Percentiles rank a stretch among this genome's conserved stretches.
phyloP scores from a whole-genome alignment of 2,888 invertebrate species.

The Camponotus fellah region DNA sequence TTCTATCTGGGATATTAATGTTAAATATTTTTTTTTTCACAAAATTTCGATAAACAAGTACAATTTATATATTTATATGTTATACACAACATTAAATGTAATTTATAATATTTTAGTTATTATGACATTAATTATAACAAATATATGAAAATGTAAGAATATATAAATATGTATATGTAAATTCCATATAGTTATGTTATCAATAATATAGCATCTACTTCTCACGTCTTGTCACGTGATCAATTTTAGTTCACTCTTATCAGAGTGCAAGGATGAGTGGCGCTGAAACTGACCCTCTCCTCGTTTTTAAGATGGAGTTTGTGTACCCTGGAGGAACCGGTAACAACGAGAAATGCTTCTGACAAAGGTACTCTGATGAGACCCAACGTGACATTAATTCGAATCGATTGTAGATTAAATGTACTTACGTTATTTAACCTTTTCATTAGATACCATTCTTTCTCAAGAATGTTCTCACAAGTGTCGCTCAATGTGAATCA shows the following conservation, averaged over 20 bases:
- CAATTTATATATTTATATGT: background rate
- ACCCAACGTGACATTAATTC: background rate
- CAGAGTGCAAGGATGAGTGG: background rate
- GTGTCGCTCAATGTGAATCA: constrained; percentile 5
- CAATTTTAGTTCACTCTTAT: background rate
- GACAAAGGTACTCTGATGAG: constrained; percentile 39
- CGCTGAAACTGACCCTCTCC: background rate
- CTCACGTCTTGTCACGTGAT: background rate
- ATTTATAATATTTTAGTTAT: background rate
- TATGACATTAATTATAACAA: background rate
- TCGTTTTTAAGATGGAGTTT: background rate
- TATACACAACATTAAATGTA: background rate
- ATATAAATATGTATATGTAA: background rate
- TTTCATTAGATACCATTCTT: constrained; percentile 33
- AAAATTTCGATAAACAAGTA: background rate
- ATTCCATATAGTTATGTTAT: background rate
- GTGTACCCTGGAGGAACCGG: background rate
- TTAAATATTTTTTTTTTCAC: background rate
- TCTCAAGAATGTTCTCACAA: background rate
- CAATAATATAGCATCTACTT: background rate
- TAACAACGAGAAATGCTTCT: constrained; percentile 37
- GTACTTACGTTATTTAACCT: background rate
- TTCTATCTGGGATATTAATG: too few species aligned
- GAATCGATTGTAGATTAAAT: constrained; percentile 20
- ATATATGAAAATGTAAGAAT: background rate